phyloP scores from a whole-genome alignment of 2,888 invertebrate genomes.

The Rhimphoctona megacephalus region DNA sequence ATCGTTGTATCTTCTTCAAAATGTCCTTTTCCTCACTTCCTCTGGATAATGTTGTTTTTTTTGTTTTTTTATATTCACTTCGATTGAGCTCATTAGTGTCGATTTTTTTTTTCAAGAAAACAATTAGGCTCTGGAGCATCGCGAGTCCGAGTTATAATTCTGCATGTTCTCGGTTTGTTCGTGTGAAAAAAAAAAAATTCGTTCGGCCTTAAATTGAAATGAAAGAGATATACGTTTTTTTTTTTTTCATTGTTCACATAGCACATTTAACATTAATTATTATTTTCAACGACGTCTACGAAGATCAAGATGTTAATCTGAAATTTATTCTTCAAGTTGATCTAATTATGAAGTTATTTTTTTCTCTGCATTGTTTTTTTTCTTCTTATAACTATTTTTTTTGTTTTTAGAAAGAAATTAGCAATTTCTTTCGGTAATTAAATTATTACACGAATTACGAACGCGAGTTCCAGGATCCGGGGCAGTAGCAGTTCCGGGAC shows the following conservation, averaged over 20 bases:
- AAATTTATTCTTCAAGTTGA: conserved; percentile 25
- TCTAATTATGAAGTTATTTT: conserved; percentile 34
- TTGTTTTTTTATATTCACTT: neutral
- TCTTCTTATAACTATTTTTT: conserved; percentile 35
- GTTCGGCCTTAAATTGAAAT: conserved; percentile 40
- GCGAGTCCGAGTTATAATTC: conserved; percentile 13
- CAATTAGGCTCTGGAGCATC: conserved; percentile 36
- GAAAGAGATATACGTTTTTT: conserved; percentile 10
- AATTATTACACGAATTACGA: conserved; percentile 10
- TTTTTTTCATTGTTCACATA: conserved; percentile 21
- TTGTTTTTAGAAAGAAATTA: conserved; percentile 17
- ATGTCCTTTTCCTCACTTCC: conserved; percentile 14
- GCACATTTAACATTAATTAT: conserved; percentile 14
- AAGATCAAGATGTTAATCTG: conserved; percentile 10
- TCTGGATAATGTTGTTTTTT: neutral
- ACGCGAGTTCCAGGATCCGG: conserved; percentile 75
- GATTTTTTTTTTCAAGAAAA: neutral
- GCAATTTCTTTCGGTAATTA: neutral
- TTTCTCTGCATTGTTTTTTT: conserved; percentile 15
- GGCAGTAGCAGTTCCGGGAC: conserved; percentile 79
- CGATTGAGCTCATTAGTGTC: conserved; percentile 31
- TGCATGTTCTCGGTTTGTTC: neutral
- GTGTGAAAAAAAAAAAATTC: conserved; percentile 16
- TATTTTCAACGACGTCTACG: conserved; percentile 28
- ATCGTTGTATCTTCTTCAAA: conserved; percentile 50